Conservation (phyloP, 2,113 vertebrate species). For the Aleadryas rufinucha region DNA sequence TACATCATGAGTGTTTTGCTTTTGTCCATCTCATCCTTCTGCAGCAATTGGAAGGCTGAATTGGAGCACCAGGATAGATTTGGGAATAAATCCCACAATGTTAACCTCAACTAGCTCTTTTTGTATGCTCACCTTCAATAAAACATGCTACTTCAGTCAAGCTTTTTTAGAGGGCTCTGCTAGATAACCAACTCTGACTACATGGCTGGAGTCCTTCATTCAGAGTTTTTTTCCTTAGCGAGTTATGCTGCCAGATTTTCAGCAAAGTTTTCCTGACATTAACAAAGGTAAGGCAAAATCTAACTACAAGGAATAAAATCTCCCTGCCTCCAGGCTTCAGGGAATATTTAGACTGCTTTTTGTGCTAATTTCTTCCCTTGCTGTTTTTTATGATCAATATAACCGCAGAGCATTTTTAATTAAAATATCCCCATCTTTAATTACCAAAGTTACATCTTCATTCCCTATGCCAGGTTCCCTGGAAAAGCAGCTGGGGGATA, state of each 20-base stretch:
- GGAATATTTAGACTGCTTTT: background rate
- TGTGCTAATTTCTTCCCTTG: background rate
- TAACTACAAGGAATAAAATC: background rate
- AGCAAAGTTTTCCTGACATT: background rate
- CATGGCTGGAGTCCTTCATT: background rate
- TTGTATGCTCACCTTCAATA: background rate
- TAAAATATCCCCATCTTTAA: background rate
- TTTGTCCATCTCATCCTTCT: background rate
- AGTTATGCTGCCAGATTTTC: background rate
- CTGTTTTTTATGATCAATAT: background rate
- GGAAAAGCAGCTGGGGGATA: background rate
- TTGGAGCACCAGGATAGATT: background rate
- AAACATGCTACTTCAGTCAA: background rate
- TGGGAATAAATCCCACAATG: background rate
- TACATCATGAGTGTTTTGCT: background rate
- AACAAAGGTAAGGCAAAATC: background rate
- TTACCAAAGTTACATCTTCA: background rate
- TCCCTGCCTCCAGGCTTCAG: background rate
- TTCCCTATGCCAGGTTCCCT: rapidly evolving
- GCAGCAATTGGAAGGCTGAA: background rate
- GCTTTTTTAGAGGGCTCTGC: background rate
- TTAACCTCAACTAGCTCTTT: background rate
- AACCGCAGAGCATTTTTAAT: rapidly evolving
- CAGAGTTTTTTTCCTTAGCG: background rate
- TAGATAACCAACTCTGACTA: background rate